Evolutionary conservation across 1,140 invertebrate species (phyloP), one percentile per base, ranked within the genome.

Genomic region (Babylonia areolata): DNA sequence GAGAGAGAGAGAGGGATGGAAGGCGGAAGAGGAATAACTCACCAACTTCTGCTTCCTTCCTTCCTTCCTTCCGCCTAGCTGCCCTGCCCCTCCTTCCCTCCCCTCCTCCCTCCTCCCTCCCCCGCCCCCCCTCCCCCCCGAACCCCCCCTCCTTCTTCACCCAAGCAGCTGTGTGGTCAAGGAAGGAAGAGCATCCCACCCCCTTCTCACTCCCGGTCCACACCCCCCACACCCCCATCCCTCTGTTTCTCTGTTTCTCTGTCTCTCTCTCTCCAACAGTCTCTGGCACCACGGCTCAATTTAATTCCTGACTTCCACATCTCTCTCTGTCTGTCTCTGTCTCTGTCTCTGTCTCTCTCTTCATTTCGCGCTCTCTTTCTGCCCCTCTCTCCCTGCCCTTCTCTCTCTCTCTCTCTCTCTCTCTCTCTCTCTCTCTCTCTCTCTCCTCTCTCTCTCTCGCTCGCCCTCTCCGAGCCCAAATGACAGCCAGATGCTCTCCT

Each of bases 401-500:
- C n/a, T n/a, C 77, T 35, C 31, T 15, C 40, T 46, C 77, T 35
- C n/a, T 33, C 46, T 54, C 46, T 31, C 23, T 31, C 46, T 23
- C 78, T 31, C 6, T 40, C 28, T 28, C 78, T 11, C 46, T 3
- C 78, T 31, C 37, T 2, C 46, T 35, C 78, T 23, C 33, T 20
- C 46, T 33, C 46, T 23, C 23, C 42, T 23, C 78, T 35, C 39
- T 37, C 77, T 37, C 77, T n/a, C n/a, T n/a, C n/a, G n/a, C n/a
- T n/a, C n/a, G n/a, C n/a, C n/a, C n/a, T n/a, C 77, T 31, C 77
- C 39, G 23, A 23, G 9, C 3, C 15, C n/a, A 40, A 54, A 33
- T 80, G 31, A 69, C n/a, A 40, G 81, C n/a, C 58, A 40, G 51
- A 64, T 82, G 64, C 82, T 71, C 23, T n/a, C 39, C 31, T 20